Conservation (phyloP, 2,113 vertebrate species). For the Prietella phreatophila region DNA sequence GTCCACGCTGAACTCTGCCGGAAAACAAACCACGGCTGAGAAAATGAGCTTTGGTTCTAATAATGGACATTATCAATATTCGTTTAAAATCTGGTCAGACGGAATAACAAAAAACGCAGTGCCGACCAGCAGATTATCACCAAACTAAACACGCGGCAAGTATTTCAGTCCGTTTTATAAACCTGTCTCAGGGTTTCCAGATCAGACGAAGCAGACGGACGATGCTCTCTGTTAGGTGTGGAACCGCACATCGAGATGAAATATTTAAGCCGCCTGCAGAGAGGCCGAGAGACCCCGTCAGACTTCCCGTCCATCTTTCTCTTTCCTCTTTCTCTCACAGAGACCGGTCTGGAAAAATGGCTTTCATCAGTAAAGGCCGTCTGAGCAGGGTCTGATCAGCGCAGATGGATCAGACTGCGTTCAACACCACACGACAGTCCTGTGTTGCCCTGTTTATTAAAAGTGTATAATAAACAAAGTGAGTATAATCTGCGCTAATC, state of each 20-base stretch:
- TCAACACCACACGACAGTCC: not conserved
- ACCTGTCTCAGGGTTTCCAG: not conserved
- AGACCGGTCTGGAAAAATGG: not conserved
- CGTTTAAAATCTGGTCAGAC: not conserved
- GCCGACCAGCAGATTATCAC: not conserved
- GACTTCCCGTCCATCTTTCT: not conserved
- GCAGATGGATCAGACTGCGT: not conserved
- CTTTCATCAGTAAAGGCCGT: not conserved
- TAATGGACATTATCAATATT: not conserved
- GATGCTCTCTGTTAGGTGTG: not conserved
- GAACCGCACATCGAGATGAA: not conserved
- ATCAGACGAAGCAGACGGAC: not conserved
- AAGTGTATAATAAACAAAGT: not conserved
- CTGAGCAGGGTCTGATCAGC: not conserved
- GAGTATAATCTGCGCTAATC: not conserved
- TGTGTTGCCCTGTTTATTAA: not conserved
- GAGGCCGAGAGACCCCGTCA: not conserved
- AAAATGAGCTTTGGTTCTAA: too few species aligned
- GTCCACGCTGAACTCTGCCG: not conserved
- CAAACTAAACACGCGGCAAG: not conserved
- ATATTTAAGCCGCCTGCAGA: conserved; percentile 2
- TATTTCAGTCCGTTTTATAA: not conserved
- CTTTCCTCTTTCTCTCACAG: not conserved
- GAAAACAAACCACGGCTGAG: not conserved
- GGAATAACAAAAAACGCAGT: not conserved